Evolutionary conservation across 2,113 vertebrate species (phyloP).

Genomic region (Helogale parvula): DNA sequence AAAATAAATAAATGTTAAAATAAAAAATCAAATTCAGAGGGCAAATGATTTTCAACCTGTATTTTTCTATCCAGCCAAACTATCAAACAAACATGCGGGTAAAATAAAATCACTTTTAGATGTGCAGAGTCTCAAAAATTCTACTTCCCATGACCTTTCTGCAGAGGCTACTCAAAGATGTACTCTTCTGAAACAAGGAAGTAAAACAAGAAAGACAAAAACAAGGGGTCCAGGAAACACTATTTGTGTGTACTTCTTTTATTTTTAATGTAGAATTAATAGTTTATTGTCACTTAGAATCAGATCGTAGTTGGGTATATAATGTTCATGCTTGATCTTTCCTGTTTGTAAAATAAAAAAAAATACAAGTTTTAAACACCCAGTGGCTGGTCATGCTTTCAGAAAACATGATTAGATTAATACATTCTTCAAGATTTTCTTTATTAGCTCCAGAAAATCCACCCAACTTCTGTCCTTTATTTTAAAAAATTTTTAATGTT

Average conservation of each 20-base stretch:
- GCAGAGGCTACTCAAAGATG: neutral
- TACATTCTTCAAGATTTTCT: constrained; percentile 79
- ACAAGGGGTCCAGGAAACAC: neutral
- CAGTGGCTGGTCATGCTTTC: constrained; percentile 16
- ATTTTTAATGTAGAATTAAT: no score
- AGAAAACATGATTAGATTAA: constrained; percentile 59
- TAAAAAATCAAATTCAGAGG: neutral
- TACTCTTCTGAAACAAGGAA: neutral
- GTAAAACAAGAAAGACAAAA: neutral
- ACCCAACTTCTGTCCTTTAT: constrained; percentile 79
- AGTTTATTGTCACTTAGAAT: no score
- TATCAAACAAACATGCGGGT: no score
- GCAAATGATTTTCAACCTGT: neutral
- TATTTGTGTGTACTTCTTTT: neutral
- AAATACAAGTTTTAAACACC: constrained; percentile 53
- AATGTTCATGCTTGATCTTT: neutral
- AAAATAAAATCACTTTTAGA: neutral
- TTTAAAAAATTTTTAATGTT: constrained; percentile 44
- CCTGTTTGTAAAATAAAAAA: constrained; percentile 59
- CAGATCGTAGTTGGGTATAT: no score
- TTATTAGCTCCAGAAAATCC: constrained; percentile 82
- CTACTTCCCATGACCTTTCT: neutral
- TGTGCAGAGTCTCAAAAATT: neutral
- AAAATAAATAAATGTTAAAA: no score
- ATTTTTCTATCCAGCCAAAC: neutral